phyloP scores from a whole-genome alignment of 2,797 vertebrate genomes.

The Zalophus californianus region DNA sequence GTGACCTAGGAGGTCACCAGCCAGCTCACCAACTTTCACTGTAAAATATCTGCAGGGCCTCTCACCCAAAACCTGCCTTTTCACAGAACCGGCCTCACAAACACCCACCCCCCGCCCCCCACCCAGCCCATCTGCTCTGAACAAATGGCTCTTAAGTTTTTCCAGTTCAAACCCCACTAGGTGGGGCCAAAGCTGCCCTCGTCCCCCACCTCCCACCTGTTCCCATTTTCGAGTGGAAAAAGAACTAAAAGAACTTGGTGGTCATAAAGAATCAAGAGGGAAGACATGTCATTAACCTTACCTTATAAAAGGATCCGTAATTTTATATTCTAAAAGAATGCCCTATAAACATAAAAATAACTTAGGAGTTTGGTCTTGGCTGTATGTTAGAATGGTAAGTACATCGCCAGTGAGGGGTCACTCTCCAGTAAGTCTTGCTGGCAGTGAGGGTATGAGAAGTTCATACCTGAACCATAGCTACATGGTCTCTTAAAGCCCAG shows the following conservation, averaged over 20 bases:
- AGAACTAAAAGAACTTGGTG: neutral
- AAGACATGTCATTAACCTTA: accelerated
- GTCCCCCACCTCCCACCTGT: neutral
- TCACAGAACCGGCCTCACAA: neutral
- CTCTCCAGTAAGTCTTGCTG: accelerated
- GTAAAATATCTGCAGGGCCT: neutral
- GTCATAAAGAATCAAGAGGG: neutral
- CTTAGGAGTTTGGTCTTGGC: neutral
- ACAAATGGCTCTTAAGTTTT: neutral
- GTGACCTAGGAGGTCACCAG: accelerated
- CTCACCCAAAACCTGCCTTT: neutral
- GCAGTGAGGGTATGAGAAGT: neutral
- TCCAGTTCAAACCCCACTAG: neutral
- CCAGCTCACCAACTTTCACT: neutral
- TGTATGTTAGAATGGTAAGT: neutral
- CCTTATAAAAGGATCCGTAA: neutral
- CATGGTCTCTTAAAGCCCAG: neutral
- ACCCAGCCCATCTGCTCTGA: neutral
- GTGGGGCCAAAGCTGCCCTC: accelerated
- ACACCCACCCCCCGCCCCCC: neutral
- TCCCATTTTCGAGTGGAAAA: neutral
- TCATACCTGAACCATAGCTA: neutral
- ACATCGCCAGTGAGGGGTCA: neutral
- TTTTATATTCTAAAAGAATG: neutral
- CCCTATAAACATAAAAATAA: neutral